phyloP scores from a whole-genome alignment of 2,888 invertebrate genomes.

The Epistrophe eligans region DNA sequence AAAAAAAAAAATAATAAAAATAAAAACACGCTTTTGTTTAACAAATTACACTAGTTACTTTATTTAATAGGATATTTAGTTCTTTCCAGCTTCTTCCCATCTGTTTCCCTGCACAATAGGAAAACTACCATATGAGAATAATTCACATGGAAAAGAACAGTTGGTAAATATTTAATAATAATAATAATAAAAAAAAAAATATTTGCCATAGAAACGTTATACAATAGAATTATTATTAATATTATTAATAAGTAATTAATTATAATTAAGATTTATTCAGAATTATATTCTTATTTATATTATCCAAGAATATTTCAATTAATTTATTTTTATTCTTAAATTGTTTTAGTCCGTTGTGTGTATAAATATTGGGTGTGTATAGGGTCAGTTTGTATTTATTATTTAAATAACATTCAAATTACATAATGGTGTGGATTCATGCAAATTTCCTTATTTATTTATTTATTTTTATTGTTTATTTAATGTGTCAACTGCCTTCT shows the following conservation, averaged over 20 bases:
- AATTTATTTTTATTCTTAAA: conserved; percentile 27
- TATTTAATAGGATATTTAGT: conserved; percentile 71
- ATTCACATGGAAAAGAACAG: conserved; percentile 60
- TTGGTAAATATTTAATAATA: conserved; percentile 46
- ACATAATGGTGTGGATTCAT: conserved; percentile 41
- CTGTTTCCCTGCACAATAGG: conserved; percentile 53
- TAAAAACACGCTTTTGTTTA: conserved; percentile 35
- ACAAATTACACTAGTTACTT: conserved; percentile 75
- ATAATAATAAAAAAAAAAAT: conserved; percentile 20
- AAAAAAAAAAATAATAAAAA: conserved; percentile 11
- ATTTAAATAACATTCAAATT: conserved; percentile 56
- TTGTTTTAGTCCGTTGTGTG: conserved; percentile 37
- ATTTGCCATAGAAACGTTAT: conserved; percentile 63
- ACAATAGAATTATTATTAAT: conserved; percentile 65
- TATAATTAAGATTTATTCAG: conserved; percentile 68
- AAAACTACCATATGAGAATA: conserved; percentile 48
- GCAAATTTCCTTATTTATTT: conserved; percentile 1
- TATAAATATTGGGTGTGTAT: conserved; percentile 35
- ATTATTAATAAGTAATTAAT: conserved; percentile 60
- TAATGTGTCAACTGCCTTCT: conserved; percentile 19
- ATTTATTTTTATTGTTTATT: background rate
- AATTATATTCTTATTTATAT: conserved; percentile 52
- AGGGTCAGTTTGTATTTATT: conserved; percentile 8
- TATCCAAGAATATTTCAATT: conserved; percentile 38
- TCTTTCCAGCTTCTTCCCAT: conserved; percentile 15